Evolutionary conservation across 2,113 vertebrate genomes (phyloP), one percentile per base, ranked within the genome.

Genomic region (Passerina amoena): DNA sequence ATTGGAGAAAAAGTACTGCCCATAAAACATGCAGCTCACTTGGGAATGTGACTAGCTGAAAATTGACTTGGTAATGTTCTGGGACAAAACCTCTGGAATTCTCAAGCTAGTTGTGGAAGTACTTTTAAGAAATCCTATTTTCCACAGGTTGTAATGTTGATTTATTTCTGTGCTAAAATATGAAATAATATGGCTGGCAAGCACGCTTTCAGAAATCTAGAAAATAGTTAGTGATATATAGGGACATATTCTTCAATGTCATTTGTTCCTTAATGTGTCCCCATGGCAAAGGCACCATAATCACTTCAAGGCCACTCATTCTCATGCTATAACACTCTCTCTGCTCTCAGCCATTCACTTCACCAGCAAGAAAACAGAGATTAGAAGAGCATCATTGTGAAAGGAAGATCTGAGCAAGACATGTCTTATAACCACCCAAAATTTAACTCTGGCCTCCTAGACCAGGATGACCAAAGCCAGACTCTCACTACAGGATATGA

Each of bases 191-290:
- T 1, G 17, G 51, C 51, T 87, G 81, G 87, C 48, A 91, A 94
- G 71, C 75, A 93, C 1, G 4, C 24, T 57, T 88, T 92, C 75
- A 54, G 82, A 96, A 85, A 88, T 94, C 85, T 90, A 61, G 88
- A 97, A 92, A 95, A 94, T 80, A 90, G 76, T 94, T 97, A 93
- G 77, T 95, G 95, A 88, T 90, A 93, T 80, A 88, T 88, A 90
- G 63, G 70, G 85, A 73, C 63, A 86, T 95, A 96, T 88, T 92
- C 71, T 93, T 95, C 88, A 93, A 92, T 88, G 90, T 79, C 75
- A 11, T 82, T 88, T 82, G 63, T 83, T 90, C 63, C 64, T 73
- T 95, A 88, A 96, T 82, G 59, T 73, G 54, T 73, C 59, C 75
- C 85, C 9, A 4, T 65, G 79, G 94, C 71, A 88, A 89, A 94